Base-by-base conservation (phyloP, 2,888 invertebrate genomes). In the Hyalella azteca region DNA sequence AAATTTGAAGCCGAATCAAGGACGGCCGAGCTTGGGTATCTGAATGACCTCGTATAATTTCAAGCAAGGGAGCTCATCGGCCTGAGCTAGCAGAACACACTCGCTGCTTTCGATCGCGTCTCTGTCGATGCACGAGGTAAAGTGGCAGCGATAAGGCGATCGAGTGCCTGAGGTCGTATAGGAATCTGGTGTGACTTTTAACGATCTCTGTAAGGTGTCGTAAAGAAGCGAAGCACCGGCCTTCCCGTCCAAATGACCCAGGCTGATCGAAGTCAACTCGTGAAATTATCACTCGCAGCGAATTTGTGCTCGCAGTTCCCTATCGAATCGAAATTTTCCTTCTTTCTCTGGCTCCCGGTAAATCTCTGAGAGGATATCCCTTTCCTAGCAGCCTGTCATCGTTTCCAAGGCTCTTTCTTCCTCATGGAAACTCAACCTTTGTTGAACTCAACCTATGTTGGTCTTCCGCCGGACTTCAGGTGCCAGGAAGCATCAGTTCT, bases 141-240 rank as follows among this genome's bases (percentile, higher is more conserved):
- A 36, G 66, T 29, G n/a, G 11, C 36, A 36, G 32, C 66, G 66
- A 66, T 66, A 66, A 66, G 36, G 36, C 36, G 66, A 66, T 66
- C 36, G 66, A 36, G 66, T 66, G 66, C 66, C 36, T 15, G n/a
- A 66, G 66, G 66, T 66, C 66, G 66, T 66, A 36, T 36, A 36
- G 36, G 66, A 66, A 66, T 32, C 66, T 66, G 36, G 36, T 39
- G 66, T 66, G 66, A 66, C 66, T 66, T 39, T 66, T 66, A 66
- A 66, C 66, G 66, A 66, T 36, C 66, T 66, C 66, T 66, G 66
- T 22, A 66, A 66, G 66, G 66, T 19, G 66, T 66, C 66, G 66
- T 66, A 66, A 66, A 66, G 36, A 66, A 66, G 66, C 66, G 66
- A 66, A 66, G 66, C 36, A 66, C 66, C 66, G 39, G 66, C 66